Evolutionary conservation across 2,113 vertebrate species (phyloP).

Genomic region (Ammospiza nelsoni): DNA sequence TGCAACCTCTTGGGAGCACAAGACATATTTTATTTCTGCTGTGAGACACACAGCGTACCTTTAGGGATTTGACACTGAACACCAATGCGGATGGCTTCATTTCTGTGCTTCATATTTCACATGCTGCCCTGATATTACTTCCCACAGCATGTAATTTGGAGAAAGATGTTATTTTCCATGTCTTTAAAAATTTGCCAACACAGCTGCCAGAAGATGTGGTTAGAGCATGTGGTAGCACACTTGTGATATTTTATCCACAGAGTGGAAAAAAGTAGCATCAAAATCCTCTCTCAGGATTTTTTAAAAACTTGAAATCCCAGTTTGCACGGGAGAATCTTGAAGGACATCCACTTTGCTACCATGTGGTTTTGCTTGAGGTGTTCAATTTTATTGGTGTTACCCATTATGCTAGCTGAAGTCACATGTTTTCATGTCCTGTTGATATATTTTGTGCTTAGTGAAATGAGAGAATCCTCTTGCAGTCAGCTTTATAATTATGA

Average conservation of each 20-base stretch:
- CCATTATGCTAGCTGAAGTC: neutral
- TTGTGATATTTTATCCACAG: neutral
- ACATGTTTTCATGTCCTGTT: neutral
- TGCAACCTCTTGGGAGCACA: neutral
- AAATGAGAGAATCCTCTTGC: accelerated
- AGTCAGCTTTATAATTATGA: neutral
- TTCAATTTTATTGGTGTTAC: neutral
- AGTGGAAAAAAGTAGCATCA: neutral
- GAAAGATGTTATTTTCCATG: neutral
- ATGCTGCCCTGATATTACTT: neutral
- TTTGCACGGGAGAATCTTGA: neutral
- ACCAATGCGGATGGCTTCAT: neutral
- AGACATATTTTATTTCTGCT: neutral
- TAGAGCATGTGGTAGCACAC: neutral
- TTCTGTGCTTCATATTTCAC: neutral
- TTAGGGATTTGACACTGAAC: neutral
- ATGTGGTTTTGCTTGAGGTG: neutral
- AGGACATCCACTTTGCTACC: neutral
- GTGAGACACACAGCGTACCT: neutral
- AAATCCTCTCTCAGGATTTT: neutral
- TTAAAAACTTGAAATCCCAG: neutral
- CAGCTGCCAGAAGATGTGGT: neutral
- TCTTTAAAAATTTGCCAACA: neutral
- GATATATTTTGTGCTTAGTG: neutral
- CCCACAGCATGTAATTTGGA: neutral